A percentile compares a stretch with the other conserved stretches of the same genome.
phyloP scores from a whole-genome alignment of 1,140 invertebrate species.

The Theocolax elegans region DNA sequence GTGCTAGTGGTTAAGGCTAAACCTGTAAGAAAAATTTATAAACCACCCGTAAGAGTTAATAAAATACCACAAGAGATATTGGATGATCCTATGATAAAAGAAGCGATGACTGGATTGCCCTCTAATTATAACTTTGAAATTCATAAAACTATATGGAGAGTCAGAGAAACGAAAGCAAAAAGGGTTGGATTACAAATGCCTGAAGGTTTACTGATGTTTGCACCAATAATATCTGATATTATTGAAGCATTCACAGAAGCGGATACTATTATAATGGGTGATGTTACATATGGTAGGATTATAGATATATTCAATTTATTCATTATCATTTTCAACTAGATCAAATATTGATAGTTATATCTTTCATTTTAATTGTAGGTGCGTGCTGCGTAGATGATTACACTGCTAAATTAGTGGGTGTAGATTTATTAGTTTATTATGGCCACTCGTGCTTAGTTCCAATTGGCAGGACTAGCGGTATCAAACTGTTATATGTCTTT shows the following conservation, averaged over 20 bases:
- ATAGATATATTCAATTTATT: no score
- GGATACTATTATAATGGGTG: conserved; percentile 97
- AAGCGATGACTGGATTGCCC: conserved; percentile 82
- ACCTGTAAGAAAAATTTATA: conserved; percentile 80
- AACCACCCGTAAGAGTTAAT: conserved; percentile 76
- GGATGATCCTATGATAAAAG: conserved; percentile 80
- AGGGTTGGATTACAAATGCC: conserved; percentile 96
- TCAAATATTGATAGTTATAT: no score
- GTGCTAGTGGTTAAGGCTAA: conserved; percentile 81
- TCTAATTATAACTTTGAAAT: conserved; percentile 99
- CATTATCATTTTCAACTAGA: no score
- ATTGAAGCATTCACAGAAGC: conserved; percentile 92
- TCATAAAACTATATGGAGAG: conserved; percentile 97
- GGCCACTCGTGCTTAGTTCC: conserved; percentile 98
- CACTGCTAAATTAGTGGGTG: conserved; percentile 89
- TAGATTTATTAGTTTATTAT: conserved; percentile 96
- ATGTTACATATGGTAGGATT: conserved; percentile 90
- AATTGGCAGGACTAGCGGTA: conserved; percentile 87
- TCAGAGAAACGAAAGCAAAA: conserved; percentile 83
- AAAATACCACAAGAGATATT: conserved; percentile 88
- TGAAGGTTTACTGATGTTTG: conserved; percentile 92
- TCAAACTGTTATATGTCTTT: conserved; percentile 97
- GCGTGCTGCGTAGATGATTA: conserved; percentile 99
- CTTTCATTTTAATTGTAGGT: conserved; percentile 61
- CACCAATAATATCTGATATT: conserved; percentile 94